Percentiles rank a stretch among this genome's conserved stretches.
These are phyloP conservation scores for Elymnias hypermnestra DNA, from an alignment of 1,140 invertebrate species.

Conservation along the genomic window DNA sequence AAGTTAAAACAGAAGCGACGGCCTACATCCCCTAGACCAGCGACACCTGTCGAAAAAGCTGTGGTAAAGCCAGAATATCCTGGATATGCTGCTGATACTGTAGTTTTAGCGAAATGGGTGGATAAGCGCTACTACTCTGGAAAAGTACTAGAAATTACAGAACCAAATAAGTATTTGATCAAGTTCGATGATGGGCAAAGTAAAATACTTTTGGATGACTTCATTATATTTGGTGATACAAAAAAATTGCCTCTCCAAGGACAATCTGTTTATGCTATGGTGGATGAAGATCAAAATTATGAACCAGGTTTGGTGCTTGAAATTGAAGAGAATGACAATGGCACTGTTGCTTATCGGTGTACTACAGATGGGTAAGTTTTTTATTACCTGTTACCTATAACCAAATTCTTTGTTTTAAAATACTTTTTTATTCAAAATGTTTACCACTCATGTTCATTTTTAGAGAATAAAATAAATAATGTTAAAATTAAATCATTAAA, in stretches of 20 bases:
- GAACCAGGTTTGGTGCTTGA: slow-evolving; percentile 66
- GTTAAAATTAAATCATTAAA: too few relatives aligned
- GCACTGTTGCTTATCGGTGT: slow-evolving; percentile 67
- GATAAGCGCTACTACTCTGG: slow-evolving; percentile 80
- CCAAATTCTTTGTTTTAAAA: too few relatives aligned
- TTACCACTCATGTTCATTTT: too few relatives aligned
- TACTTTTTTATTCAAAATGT: too few relatives aligned
- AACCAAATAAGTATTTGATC: slow-evolving; percentile 77
- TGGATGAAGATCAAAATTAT: slow-evolving; percentile 70
- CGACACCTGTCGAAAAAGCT: slow-evolving; percentile 58
- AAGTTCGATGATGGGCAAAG: slow-evolving; percentile 78
- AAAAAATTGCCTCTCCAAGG: slow-evolving; percentile 68
- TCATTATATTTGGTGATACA: slow-evolving; percentile 76
- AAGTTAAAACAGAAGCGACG: slow-evolving; percentile 61
- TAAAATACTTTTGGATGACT: slow-evolving; percentile 77
- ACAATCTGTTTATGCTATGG: slow-evolving; percentile 69
- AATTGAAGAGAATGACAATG: slow-evolving; percentile 58
- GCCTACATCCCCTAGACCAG: slow-evolving; percentile 54
- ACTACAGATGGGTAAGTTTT: slow-evolving; percentile 67
- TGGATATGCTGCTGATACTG: slow-evolving; percentile 63
- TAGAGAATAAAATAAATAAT: too few relatives aligned
- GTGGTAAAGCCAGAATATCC: slow-evolving; percentile 52
- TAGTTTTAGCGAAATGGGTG: slow-evolving; percentile 79
- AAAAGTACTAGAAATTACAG: slow-evolving; percentile 68
- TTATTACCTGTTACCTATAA: too few relatives aligned